A percentile compares a stretch with the other conserved stretches of the same genome.
phyloP scores from a whole-genome alignment of 2,797 vertebrate species.

The Anguilla marmorata region DNA sequence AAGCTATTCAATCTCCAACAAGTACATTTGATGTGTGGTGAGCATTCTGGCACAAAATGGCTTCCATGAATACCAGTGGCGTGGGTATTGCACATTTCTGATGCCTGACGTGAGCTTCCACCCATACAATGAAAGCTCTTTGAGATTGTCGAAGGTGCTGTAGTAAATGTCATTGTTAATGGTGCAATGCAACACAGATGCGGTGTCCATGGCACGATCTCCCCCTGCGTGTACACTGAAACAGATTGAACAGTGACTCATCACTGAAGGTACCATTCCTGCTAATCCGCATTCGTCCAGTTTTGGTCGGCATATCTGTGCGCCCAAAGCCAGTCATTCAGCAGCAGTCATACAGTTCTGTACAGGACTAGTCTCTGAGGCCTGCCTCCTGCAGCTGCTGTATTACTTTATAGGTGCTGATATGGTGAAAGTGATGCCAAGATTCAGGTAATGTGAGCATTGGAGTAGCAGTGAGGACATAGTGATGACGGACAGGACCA shows the following conservation, averaged over 20 bases:
- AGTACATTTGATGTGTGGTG: not conserved
- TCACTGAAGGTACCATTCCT: not conserved
- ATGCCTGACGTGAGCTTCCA: not conserved
- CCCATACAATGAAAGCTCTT: not conserved
- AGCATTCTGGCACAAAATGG: not conserved
- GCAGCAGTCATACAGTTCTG: not conserved
- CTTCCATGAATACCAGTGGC: not conserved
- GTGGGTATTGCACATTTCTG: not conserved
- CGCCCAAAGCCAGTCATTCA: not conserved
- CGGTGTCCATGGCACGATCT: not conserved
- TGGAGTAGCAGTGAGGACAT: not conserved
- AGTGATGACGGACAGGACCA: not conserved
- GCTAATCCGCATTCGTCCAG: not conserved
- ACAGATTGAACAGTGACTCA: constrained; percentile 2
- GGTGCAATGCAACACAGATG: not conserved
- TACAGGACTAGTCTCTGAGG: not conserved
- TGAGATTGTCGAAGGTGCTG: not conserved
- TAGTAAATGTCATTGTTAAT: not conserved
- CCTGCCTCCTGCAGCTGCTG: not conserved
- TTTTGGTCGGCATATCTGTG: not conserved
- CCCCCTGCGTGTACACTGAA: not conserved
- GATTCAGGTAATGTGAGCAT: not conserved
- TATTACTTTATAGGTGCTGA: not conserved
- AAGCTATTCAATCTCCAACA: not conserved
- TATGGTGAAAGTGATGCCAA: not conserved